These are phyloP conservation scores for Drosophila sulfurigaster DNA, from an alignment of 1,140 invertebrate species.

Conservation along the genomic window DNA sequence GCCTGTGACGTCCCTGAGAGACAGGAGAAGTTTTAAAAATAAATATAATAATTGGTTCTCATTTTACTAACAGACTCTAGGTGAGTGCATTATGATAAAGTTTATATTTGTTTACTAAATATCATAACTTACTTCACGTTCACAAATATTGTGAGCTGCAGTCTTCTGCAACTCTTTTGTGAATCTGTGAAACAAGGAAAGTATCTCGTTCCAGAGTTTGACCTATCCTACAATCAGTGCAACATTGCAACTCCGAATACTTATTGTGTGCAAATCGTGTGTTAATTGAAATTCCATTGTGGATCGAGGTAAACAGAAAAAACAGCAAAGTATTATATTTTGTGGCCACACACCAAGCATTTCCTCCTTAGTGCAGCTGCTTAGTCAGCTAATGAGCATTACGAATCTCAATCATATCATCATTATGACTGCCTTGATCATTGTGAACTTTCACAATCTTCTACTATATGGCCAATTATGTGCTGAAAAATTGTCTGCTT, in stretches of 20 bases:
- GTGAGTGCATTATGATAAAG: too few species aligned
- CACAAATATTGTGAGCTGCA: neutral
- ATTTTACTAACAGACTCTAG: too few species aligned
- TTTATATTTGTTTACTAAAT: too few species aligned
- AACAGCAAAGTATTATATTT: slow-evolving; percentile 26
- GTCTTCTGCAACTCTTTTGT: neutral
- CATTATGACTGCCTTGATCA: slow-evolving; percentile 8
- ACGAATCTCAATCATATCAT: slow-evolving; percentile 20
- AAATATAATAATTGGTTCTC: neutral
- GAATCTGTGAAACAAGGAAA: slow-evolving; percentile 13
- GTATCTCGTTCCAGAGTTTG: neutral
- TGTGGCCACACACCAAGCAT: slow-evolving; percentile 37
- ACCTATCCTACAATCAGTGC: slow-evolving; percentile 33
- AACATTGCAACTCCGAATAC: slow-evolving; percentile 38
- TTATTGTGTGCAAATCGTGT: slow-evolving; percentile 61
- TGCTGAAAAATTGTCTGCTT: slow-evolving; percentile 71
- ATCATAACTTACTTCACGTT: too few species aligned
- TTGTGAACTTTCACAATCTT: slow-evolving; percentile 44
- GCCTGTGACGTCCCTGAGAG: slow-evolving; percentile 29
- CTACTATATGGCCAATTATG: slow-evolving; percentile 43
- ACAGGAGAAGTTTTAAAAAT: slow-evolving; percentile 25
- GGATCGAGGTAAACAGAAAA: slow-evolving; percentile 11
- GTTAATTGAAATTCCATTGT: slow-evolving; percentile 69
- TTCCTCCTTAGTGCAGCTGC: slow-evolving; percentile 13
- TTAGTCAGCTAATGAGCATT: slow-evolving; percentile 11